Percentiles rank a stretch among this genome's conserved stretches.
Evolutionary conservation across 2,888 invertebrate genomes (phyloP).

Genomic region (Pterostichus madidus): DNA sequence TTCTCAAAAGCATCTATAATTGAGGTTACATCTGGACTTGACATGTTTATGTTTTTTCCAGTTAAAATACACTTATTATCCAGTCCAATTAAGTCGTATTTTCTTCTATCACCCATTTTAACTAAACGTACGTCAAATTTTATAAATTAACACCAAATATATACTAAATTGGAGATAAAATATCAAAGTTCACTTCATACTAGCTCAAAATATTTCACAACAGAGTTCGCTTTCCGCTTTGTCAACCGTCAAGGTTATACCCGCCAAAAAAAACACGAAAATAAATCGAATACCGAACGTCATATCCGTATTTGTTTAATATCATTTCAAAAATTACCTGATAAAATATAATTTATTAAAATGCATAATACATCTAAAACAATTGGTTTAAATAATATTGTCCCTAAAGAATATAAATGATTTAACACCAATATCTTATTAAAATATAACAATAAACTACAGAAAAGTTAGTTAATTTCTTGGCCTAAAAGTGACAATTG

Average conservation of each 20-base stretch:
- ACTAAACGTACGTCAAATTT: not conserved
- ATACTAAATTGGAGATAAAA: not conserved
- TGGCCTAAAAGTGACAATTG: constrained; percentile 91
- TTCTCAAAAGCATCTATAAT: constrained; percentile 61
- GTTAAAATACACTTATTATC: constrained; percentile 38
- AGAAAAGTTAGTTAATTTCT: constrained; percentile 78
- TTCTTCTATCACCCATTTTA: constrained; percentile 52
- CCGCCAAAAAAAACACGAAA: constrained; percentile 30
- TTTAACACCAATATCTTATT: constrained; percentile 41
- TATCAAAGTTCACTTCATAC: constrained; percentile 37
- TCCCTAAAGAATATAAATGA: constrained; percentile 48
- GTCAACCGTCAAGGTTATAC: constrained; percentile 34
- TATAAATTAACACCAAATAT: constrained; percentile 3
- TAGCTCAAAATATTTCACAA: constrained; percentile 15
- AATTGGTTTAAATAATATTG: constrained; percentile 48
- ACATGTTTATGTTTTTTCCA: constrained; percentile 41
- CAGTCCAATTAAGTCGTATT: constrained; percentile 42
- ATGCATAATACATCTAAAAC: constrained; percentile 48
- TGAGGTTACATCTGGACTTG: constrained; percentile 61
- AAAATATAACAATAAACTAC: constrained; percentile 16
- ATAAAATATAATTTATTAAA: constrained; percentile 60
- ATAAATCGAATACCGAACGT: not conserved
- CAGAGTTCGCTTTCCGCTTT: constrained; percentile 20
- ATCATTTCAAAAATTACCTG: not conserved
- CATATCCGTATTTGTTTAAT: constrained; percentile 23